Percentiles rank a stretch among this genome's conserved stretches.
Conservation (phyloP, 1,140 invertebrate genomes). For the Drosophila gunungcola region DNA sequence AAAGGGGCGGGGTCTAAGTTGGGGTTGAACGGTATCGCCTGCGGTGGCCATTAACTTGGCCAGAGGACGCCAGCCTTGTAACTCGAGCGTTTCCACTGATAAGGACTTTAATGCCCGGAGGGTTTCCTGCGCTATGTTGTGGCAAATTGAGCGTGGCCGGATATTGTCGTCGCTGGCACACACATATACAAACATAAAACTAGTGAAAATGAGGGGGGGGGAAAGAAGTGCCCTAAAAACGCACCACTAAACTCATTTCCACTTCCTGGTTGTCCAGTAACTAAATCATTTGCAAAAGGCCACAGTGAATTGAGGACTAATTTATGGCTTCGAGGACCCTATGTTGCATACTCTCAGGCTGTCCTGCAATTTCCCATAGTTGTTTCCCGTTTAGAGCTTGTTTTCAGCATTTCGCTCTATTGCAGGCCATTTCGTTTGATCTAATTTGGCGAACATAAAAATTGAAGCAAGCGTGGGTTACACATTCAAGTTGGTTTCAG, state of each 20-base stretch:
- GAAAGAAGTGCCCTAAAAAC: neutral
- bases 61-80: slow-evolving; percentile 51
- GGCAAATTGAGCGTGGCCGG: slow-evolving; percentile 71
- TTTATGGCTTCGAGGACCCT: neutral
- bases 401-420: neutral
- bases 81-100: slow-evolving; percentile 67
- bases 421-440: slow-evolving; percentile 23
- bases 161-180: slow-evolving; percentile 56
- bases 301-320: neutral
- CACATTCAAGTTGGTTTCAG: slow-evolving; percentile 30
- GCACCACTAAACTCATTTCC: slow-evolving; percentile 10
- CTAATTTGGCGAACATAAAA: slow-evolving; percentile 26
- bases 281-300: slow-evolving; percentile 5
- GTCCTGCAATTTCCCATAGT: slow-evolving; percentile 19
- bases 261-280: slow-evolving; percentile 6
- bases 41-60: slow-evolving; percentile 61
- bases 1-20: slow-evolving; percentile 11
- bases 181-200: slow-evolving; percentile 4
- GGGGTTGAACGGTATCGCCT: slow-evolving; percentile 39
- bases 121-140: slow-evolving; percentile 27
- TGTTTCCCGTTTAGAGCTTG: slow-evolving; percentile 3
- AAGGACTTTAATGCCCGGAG: slow-evolving; percentile 65
- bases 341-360: slow-evolving; percentile 63
- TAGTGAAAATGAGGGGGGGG: neutral
- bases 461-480: slow-evolving; percentile 20